Evolutionary conservation across 92 coral and sea anemone genomes (phyloP), one percentile per base, ranked within the genome.

Genomic region (Pocillopora grandis): DNA sequence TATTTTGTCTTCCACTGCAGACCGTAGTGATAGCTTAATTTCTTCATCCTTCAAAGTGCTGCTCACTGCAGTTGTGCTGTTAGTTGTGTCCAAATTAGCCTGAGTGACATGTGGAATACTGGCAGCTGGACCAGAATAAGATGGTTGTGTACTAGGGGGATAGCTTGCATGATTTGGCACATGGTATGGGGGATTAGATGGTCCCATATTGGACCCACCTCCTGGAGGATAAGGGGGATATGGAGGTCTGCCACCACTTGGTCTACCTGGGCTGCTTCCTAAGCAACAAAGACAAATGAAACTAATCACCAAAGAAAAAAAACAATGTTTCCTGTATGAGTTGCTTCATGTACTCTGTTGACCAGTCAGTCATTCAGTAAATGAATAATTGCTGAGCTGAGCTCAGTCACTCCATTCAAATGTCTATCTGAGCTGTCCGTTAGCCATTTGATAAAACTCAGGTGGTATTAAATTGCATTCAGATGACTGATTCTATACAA

Each of bases 1-100:
- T 12, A 96, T 84, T 69, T 96, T 96, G 55, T 90, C 98, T 64
- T 96, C 96, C 18, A 96, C 91, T 66, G 98, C 98, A 58, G 95
- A 90, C 86, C 90, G 74, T 69, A 96, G 81, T 48, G 98, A 94
- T 2, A 93, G 90, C 78, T 85, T 92, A 18, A 96, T 86, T 27
- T 92, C 93, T 3, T 96, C 98, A 20, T 90, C 95, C 86, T 65
- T 23, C 49, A 79, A 20, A 85, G 62, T 55, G 90, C 80, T 73
- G 80, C 59, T 18, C 81, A 69, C 3, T 86, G 90, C 12, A 71
- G 87, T 23, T 67, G 84, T 1, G 88, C 88, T 61, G 58, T 67
- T 36, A 59, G 83, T 55, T 73, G 83, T 42, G 27, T 63, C 73
- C 83, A 20, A 10, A 49, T 49, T 78, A 55, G 56, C 23, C 19